Conservation (phyloP, 2,888 invertebrate genomes). For the Drosophila crucigera region DNA sequence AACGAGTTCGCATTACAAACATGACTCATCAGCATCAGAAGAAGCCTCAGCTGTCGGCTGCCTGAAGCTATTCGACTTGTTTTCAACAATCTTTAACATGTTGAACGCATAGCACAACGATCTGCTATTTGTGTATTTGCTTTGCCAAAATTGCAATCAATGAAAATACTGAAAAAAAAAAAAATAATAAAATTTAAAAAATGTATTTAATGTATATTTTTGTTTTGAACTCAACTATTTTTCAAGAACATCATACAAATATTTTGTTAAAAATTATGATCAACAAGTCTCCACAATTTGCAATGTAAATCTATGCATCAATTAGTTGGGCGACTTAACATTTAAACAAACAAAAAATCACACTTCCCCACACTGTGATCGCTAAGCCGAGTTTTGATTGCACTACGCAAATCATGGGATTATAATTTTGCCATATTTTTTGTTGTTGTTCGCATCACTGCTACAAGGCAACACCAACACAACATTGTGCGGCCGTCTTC, state of each 20-base stretch:
- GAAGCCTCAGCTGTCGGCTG: slow-evolving; percentile 40
- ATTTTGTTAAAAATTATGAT: background rate
- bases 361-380: slow-evolving; percentile 22
- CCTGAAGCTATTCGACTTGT: slow-evolving; percentile 48
- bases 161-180: slow-evolving; percentile 7
- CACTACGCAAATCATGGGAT: slow-evolving; percentile 54
- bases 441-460: slow-evolving; percentile 23
- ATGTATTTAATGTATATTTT: background rate
- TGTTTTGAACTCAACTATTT: background rate
- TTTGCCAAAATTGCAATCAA: slow-evolving; percentile 45
- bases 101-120: slow-evolving; percentile 30
- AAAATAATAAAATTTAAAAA: background rate
- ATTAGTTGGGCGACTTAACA: slow-evolving; percentile 1
- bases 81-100: slow-evolving; percentile 27
- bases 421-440: slow-evolving; percentile 28
- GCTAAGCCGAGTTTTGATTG: slow-evolving; percentile 47
- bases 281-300: background rate
- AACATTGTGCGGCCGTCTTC: slow-evolving; percentile 61
- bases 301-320: slow-evolving; percentile 1
- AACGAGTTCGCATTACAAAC: slow-evolving; percentile 68
- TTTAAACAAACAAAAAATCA: background rate
- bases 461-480: slow-evolving; percentile 61
- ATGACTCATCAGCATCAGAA: slow-evolving; percentile 64
- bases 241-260: background rate
- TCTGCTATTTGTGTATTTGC: slow-evolving; percentile 1